These are phyloP conservation scores for Trinorchestia longiramus DNA, from an alignment of 1,140 invertebrate species.

Conservation along the genomic window DNA sequence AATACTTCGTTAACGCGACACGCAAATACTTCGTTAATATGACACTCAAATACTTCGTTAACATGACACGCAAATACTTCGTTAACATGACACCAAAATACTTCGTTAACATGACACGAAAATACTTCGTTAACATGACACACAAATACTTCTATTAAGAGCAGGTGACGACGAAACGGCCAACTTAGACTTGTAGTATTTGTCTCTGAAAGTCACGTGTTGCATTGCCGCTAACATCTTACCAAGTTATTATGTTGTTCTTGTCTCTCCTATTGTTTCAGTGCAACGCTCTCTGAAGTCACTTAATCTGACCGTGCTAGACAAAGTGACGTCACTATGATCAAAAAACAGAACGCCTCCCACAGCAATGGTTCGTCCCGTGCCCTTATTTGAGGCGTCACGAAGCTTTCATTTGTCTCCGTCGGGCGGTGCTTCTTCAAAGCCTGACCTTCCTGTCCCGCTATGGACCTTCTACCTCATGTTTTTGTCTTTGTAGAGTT, in stretches of 20 bases:
- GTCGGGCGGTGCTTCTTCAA: not conserved
- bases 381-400: not conserved
- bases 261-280: not conserved
- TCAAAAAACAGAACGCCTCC: not conserved
- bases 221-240: not conserved
- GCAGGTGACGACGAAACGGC: not conserved
- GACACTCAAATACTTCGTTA: no score
- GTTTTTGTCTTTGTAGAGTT: not conserved
- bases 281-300: not conserved
- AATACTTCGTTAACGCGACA: no score
- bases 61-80: no score
- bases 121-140: no score
- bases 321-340: not conserved
- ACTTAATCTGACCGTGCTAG: not conserved
- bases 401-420: slow-evolving; percentile 6
- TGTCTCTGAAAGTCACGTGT: not conserved
- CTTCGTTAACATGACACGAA: no score
- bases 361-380: not conserved
- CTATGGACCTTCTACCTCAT: not conserved
- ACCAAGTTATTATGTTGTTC: not conserved
- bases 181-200: not conserved
- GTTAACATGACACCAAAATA: no score
- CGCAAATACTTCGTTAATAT: no score
- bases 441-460: not conserved
- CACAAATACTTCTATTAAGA: not conserved